A percentile compares a stretch with the other conserved stretches of the same genome.
These are phyloP conservation scores for Sus cebifrons DNA, from an alignment of 2,797 vertebrate species.

Conservation along the genomic window DNA sequence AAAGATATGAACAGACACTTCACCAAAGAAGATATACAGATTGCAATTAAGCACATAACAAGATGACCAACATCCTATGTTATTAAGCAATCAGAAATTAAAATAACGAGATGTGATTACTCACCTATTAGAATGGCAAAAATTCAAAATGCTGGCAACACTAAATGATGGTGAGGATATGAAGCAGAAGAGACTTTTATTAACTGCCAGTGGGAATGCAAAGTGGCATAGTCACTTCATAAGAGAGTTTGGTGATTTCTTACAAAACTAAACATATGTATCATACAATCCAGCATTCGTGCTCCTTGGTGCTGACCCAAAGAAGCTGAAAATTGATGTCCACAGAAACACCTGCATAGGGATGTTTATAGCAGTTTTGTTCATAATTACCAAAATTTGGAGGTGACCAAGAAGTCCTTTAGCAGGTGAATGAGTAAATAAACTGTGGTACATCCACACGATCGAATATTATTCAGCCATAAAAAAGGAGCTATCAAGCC, in stretches of 20 bases:
- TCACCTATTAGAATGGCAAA: background rate
- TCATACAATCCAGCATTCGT: background rate
- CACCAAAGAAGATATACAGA: background rate
- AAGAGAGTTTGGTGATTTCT: background rate
- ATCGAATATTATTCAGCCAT: background rate
- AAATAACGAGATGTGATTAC: background rate
- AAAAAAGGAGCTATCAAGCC: background rate
- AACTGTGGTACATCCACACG: background rate
- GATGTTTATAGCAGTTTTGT: background rate
- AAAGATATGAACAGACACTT: background rate
- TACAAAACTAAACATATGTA: background rate
- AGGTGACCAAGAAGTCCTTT: background rate
- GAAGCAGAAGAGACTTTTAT: background rate
- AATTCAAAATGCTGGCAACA: background rate
- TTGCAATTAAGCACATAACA: background rate
- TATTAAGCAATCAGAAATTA: background rate
- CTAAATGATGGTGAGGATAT: background rate
- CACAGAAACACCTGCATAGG: background rate
- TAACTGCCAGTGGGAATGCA: background rate
- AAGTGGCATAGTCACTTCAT: background rate
- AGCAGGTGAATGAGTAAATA: background rate
- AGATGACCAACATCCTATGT: background rate
- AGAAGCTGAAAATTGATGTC: background rate
- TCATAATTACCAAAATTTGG: background rate
- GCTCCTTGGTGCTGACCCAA: background rate